A percentile compares a stretch with the other conserved stretches of the same genome.
phyloP scores from a whole-genome alignment of 1,140 invertebrate genomes.

The Radopholus similis region DNA sequence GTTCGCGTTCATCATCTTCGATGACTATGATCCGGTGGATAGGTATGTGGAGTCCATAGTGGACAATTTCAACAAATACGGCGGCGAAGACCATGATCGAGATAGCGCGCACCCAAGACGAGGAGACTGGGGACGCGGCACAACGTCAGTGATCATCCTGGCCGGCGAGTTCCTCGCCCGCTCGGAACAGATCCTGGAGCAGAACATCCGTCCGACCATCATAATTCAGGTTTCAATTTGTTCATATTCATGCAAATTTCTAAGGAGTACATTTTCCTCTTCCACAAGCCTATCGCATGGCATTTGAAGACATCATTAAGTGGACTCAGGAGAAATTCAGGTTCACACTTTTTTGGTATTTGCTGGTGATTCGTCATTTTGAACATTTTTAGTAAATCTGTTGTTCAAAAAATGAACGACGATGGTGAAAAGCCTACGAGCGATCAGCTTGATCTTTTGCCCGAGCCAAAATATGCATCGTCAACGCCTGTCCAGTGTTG shows the following conservation, averaged over 20 bases:
- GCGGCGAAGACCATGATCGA: slow-evolving; percentile 99
- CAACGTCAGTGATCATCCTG: slow-evolving; percentile 95
- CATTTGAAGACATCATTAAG: slow-evolving; percentile 84
- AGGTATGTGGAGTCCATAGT: too few relatives aligned
- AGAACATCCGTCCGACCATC: slow-evolving; percentile 93
- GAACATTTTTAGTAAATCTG: slow-evolving; percentile 70
- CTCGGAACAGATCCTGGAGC: slow-evolving; percentile 84
- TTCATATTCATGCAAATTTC: slow-evolving; percentile 20
- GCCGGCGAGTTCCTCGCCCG: slow-evolving; percentile 88
- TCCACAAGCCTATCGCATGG: slow-evolving; percentile 76
- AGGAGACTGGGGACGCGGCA: slow-evolving; percentile 99
- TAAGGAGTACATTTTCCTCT: background rate
- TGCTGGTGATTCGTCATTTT: background rate
- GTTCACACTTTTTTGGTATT: slow-evolving; percentile 49
- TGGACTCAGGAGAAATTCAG: slow-evolving; percentile 76
- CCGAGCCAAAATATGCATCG: too few relatives aligned
- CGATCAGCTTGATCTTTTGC: too few relatives aligned
- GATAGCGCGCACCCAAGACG: slow-evolving; percentile 96
- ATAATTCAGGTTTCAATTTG: slow-evolving; percentile 74
- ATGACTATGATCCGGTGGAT: too few relatives aligned
- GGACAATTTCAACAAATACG: too few relatives aligned
- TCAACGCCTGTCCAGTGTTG: too few relatives aligned
- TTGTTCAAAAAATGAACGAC: too few relatives aligned
- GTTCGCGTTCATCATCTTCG: too few relatives aligned
- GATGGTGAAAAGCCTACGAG: too few relatives aligned